Conservation (phyloP, 2,888 invertebrate species). For the Lochmaea capreae region DNA sequence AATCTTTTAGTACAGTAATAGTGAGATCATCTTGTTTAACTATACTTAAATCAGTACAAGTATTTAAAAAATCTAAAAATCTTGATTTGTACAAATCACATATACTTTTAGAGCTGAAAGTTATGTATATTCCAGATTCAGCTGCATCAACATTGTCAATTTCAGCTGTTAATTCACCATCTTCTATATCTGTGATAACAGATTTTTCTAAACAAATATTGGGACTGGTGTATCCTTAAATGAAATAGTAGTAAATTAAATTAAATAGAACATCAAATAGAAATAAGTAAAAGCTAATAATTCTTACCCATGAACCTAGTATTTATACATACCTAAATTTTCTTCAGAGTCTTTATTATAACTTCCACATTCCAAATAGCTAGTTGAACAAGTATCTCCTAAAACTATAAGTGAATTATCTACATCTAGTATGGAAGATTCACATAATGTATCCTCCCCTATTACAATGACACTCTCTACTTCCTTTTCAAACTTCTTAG, state of each 20-base stretch:
- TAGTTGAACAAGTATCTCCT: constrained; percentile 6
- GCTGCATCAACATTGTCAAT: not conserved
- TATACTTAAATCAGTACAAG: constrained; percentile 64
- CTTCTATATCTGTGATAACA: constrained; percentile 27
- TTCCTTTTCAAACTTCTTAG: not conserved
- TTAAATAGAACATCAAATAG: not conserved
- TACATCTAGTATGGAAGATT: not conserved
- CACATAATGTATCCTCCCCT: constrained; percentile 5
- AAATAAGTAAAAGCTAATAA: not conserved
- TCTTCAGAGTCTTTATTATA: not conserved
- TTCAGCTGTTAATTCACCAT: constrained; percentile 26
- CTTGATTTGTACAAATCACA: constrained; percentile 66
- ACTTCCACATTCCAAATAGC: not conserved
- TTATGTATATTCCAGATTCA: constrained; percentile 62
- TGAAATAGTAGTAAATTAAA: no score
- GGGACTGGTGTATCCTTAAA: not conserved
- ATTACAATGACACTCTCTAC: not conserved
- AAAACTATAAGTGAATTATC: constrained; percentile 21
- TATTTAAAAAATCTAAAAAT: constrained; percentile 67
- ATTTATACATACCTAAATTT: not conserved
- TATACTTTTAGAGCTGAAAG: constrained; percentile 65
- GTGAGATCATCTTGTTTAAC: constrained; percentile 56
- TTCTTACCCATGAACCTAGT: no score
- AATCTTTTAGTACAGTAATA: constrained; percentile 65
- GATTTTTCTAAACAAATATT: not conserved